Base-by-base conservation (phyloP, 1,140 invertebrate species). In the Zaprionus nigranus region DNA sequence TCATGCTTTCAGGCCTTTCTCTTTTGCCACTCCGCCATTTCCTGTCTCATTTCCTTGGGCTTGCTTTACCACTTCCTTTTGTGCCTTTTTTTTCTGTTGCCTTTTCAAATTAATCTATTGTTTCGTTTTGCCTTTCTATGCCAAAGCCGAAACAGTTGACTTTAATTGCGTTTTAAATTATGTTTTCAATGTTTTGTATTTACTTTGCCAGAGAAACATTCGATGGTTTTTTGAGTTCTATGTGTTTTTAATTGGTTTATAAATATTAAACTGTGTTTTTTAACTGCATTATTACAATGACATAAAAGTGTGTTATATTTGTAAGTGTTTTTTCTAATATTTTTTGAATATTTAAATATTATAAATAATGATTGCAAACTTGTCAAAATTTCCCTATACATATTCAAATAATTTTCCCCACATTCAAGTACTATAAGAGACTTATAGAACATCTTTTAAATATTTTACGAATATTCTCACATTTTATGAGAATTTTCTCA, bases 1-100 rank as follows among this genome's bases (percentile, higher is more conserved):
- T 28, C 26, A 28, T 51, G 36, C 53, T 56, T 43, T 43, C 20
- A n/a, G 24, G 12, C 40, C n/a, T 60, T 46, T 57, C 5, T 49
- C 46, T 24, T 24, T 51, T 65, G 22, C 20, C 34, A 40, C 57
- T 30, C 38, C 20, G n/a, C 24, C 72, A 75, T 70, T 69, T 75
- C 72, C 66, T 58, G 40, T 40, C 59, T 49, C 30, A 75, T 75
- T 75, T 70, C 72, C 72, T 57, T 17, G 15, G 20, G 57, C 22
- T 46, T 46, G 28, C 60, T 69, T 58, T 65, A 38, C 28, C 51
- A 57, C 68, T 49, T 49, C n/a, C 60, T 57, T 51, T 71, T 56
- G 20, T 20, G n/a, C 36, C 54, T 46, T 66, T 65, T 30, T 56
- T 7, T 56, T 56, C 15, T 56, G 13, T 20, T 60, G n/a, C 51